Base-by-base conservation (phyloP, 92 coral and sea anemone genomes). In the Parazoanthus darwini region DNA sequence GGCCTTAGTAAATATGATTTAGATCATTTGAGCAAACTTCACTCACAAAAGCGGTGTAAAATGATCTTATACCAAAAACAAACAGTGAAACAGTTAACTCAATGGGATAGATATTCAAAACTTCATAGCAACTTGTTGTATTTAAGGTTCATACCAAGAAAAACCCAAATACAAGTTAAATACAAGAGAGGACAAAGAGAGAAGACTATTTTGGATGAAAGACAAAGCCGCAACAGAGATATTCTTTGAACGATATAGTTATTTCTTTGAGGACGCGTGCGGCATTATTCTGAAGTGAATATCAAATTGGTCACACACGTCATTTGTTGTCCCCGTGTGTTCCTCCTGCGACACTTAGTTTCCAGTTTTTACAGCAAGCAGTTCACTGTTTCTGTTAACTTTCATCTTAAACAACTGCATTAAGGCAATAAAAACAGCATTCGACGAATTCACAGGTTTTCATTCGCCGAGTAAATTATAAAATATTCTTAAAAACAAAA, bases 211-310 rank as follows among this genome's bases (percentile, higher is more conserved):
- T 79, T 48, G 67, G 67, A 46, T n/a, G 56, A 51, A 79, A 79
- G 10, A 79, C 82, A 79, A 79, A 44, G 67, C 33, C 33, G 59
- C 65, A 79, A 26, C 63, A 79, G 82, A 79, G 56, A 79, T 79
- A 79, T 25, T 79, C 82, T 79, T 79, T 79, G 38, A 79, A 48
- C 82, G 82, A 79, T 79, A 79, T n/a, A 79, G 48, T 9, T 79
- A 48, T 79, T 79, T 38, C 87, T 70, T 68, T 42, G 59, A 46
- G 67, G 63, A 73, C 87, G 87, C 87, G 87, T 84, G 87, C 42
- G 87, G 79, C n/a, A 84, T 84, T 84, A 84, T 84, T 84, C 87
- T 46, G 66, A 84, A 72, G 66, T 84, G 87, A 84, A 84, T 84
- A 48, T 51, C 77, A 84, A 84, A 70, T 84, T 71, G 79, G 25